Conservation (phyloP, 1,140 invertebrate genomes). For the Heliconius melpomene region DNA sequence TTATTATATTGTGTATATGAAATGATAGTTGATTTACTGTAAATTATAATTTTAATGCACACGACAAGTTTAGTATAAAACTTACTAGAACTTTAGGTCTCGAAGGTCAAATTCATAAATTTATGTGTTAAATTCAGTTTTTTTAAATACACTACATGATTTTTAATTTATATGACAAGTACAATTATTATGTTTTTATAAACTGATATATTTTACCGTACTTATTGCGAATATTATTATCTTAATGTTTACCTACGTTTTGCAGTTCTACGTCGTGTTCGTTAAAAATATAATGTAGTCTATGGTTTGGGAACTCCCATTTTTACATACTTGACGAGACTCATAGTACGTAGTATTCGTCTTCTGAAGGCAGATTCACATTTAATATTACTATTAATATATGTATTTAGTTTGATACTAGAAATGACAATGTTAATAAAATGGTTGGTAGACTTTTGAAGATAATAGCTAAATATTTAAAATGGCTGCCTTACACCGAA, state of each 20-base stretch:
- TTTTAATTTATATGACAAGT: too few relatives aligned
- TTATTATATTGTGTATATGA: neutral
- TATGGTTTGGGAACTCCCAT: neutral
- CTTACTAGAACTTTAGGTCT: too few relatives aligned
- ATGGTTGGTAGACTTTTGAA: neutral
- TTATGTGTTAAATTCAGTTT: too few relatives aligned
- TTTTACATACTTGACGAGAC: neutral
- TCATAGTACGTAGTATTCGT: conserved; percentile 6
- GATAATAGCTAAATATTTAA: neutral
- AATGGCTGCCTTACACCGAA: neutral
- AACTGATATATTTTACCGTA: too few relatives aligned
- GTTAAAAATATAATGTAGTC: neutral
- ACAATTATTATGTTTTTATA: too few relatives aligned
- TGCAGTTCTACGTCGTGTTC: neutral
- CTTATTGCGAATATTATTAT: too few relatives aligned
- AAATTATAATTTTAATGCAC: conserved; percentile 3
- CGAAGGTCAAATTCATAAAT: too few relatives aligned
- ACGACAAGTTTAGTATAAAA: neutral
- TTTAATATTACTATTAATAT: neutral
- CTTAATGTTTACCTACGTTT: too few relatives aligned
- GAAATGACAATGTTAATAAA: neutral
- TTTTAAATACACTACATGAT: too few relatives aligned
- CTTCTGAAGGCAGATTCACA: neutral
- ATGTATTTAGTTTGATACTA: neutral
- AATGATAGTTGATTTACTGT: neutral